Evolutionary conservation across 2,888 invertebrate genomes (phyloP).

Genomic region (Eilema caniola): DNA sequence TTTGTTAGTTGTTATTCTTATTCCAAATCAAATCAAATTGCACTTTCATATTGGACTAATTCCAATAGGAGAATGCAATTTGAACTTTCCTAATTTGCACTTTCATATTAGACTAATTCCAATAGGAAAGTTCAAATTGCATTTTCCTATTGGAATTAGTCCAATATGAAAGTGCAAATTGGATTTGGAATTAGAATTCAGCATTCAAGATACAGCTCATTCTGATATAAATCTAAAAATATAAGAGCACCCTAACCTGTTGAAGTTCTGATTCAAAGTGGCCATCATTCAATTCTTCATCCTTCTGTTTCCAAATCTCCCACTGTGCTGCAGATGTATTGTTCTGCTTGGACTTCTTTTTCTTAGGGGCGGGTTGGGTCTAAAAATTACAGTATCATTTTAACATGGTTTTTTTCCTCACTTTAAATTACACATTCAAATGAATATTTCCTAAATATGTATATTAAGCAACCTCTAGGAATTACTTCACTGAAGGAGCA

Average conservation of each 20-base stretch:
- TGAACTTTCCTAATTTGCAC: background rate
- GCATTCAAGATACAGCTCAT: too few relatives aligned
- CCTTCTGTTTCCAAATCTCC: slow-evolving; percentile 92
- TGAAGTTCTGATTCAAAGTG: slow-evolving; percentile 86
- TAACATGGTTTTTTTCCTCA: background rate
- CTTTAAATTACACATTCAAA: too few relatives aligned
- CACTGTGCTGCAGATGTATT: slow-evolving; percentile 87
- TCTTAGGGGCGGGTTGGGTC: slow-evolving; percentile 61
- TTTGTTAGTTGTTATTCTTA: background rate
- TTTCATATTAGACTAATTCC: background rate
- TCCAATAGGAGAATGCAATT: too few relatives aligned
- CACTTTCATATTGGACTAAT: background rate
- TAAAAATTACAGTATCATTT: slow-evolving; percentile 29
- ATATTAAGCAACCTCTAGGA: too few relatives aligned
- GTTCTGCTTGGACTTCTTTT: slow-evolving; percentile 82
- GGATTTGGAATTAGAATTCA: too few relatives aligned
- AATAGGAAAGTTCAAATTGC: too few relatives aligned
- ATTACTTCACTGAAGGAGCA: too few relatives aligned
- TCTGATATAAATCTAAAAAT: background rate
- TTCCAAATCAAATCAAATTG: background rate
- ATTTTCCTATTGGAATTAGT: too few relatives aligned
- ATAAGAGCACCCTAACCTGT: slow-evolving; percentile 84
- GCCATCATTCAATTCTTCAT: slow-evolving; percentile 89
- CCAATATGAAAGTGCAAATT: too few relatives aligned
- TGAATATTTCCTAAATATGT: background rate